Evolutionary conservation across 2,888 invertebrate species (phyloP).

Genomic region (Venusia cambrica): DNA sequence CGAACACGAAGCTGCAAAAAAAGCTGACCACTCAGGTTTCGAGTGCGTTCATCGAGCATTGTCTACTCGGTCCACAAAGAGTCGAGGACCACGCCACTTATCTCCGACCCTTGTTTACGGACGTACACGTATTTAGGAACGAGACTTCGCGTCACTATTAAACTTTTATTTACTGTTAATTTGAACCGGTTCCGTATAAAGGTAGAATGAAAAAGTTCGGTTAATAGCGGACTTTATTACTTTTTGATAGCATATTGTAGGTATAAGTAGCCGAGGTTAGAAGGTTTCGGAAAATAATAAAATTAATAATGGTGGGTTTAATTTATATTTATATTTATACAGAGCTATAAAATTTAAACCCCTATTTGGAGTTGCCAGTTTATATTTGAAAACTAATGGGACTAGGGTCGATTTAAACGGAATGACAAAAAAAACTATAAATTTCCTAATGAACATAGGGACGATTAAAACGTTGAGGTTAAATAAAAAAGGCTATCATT

Average conservation of each 20-base stretch:
- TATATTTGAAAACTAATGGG: conserved; percentile 8
- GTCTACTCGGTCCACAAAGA: conserved; percentile 43
- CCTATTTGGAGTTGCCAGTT: conserved; percentile 12
- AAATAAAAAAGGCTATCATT: too few species aligned
- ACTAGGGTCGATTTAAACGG: conserved; percentile 9
- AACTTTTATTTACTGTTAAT: conserved; percentile 33
- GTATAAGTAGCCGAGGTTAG: conserved; percentile 30
- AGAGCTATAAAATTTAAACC: conserved; percentile 15
- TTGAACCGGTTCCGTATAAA: conserved; percentile 32
- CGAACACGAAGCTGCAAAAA: conserved; percentile 46
- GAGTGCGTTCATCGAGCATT: conserved; percentile 55
- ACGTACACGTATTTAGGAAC: conserved; percentile 28
- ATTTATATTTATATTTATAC: conserved; percentile 19
- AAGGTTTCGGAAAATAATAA: conserved; percentile 24
- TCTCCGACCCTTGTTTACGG: conserved; percentile 36
- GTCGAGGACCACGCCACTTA: conserved; percentile 37
- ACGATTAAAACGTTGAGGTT: too few species aligned
- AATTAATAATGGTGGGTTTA: conserved; percentile 15
- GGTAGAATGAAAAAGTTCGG: conserved; percentile 26
- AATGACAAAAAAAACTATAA: conserved; percentile 7
- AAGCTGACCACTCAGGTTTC: conserved; percentile 63
- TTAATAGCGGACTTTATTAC: conserved; percentile 33
- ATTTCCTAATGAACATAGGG: too few species aligned
- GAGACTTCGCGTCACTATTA: conserved; percentile 33
- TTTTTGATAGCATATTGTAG: conserved; percentile 29